Conservation (phyloP, 2,113 vertebrate genomes). For the Potamarius usumacintae region DNA sequence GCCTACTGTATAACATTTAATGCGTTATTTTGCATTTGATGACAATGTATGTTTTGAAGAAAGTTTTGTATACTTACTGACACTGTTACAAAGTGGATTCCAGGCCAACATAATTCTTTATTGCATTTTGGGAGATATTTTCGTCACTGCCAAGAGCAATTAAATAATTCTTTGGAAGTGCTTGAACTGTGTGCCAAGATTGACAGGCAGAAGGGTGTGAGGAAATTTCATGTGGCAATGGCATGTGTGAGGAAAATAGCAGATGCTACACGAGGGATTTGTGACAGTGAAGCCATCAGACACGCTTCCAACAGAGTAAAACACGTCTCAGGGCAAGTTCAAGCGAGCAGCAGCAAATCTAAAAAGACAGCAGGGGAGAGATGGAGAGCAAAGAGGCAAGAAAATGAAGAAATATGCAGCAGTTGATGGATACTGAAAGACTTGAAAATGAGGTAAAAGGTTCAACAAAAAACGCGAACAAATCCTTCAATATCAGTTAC, state of each 20-base stretch:
- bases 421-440: not conserved
- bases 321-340: conserved; percentile 24
- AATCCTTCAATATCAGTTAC: not conserved
- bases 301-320: conserved; percentile 12
- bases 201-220: not conserved
- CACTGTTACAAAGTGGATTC: not conserved
- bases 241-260: not conserved
- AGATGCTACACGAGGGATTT: conserved; percentile 9
- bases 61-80: not conserved
- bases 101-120: not conserved
- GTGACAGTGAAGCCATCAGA: conserved; percentile 36
- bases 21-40: not conserved
- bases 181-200: conserved; percentile 4
- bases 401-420: not conserved
- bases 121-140: conserved; percentile 5
- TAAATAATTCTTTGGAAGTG: conserved; percentile 18
- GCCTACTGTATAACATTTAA: not conserved
- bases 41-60: not conserved
- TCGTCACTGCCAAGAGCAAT: not conserved
- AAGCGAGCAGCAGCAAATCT: conserved; percentile 9
- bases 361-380: not conserved
- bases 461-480: not conserved
- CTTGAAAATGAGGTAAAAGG: not conserved
- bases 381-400: not conserved
- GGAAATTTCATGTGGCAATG: conserved; percentile 14